These are phyloP conservation scores for Apodemia hepburni DNA, from an alignment of 2,888 invertebrate species.

Conservation along the genomic window DNA sequence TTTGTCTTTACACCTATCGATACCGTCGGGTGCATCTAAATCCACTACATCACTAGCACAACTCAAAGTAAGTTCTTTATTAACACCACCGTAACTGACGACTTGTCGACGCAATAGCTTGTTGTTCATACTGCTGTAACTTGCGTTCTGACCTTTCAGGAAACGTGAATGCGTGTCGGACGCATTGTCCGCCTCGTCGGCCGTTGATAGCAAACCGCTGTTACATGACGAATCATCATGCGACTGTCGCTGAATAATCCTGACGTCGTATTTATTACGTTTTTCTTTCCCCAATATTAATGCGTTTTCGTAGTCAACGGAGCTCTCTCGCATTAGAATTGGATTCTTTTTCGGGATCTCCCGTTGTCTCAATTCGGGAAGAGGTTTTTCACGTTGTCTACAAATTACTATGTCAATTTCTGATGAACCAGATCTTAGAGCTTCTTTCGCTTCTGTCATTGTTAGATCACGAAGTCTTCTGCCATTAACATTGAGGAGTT, in stretches of 20 bases:
- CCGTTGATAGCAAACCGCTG: constrained; percentile 68
- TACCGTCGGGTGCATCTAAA: constrained; percentile 60
- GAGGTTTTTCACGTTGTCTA: constrained; percentile 61
- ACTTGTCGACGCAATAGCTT: constrained; percentile 79
- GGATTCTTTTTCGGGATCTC: constrained; percentile 45
- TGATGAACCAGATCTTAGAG: constrained; percentile 80
- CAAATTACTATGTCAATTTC: constrained; percentile 85
- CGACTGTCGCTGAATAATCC: constrained; percentile 84
- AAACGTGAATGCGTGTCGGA: constrained; percentile 76
- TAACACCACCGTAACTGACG: constrained; percentile 75
- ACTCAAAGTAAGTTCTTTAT: constrained; percentile 63
- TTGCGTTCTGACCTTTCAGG: constrained; percentile 81
- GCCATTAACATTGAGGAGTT: constrained; percentile 87
- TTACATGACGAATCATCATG: constrained; percentile 74
- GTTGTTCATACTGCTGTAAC: constrained; percentile 82
- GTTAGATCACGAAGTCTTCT: constrained; percentile 83
- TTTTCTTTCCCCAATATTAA: constrained; percentile 75
- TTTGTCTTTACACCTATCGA: constrained; percentile 53
- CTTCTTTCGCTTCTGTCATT: constrained; percentile 83
- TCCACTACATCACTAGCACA: constrained; percentile 63
- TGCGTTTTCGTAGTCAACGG: constrained; percentile 85
- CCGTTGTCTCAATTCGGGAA: constrained; percentile 43
- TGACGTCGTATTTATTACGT: constrained; percentile 79
- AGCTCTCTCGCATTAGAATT: constrained; percentile 81
- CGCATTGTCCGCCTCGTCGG: constrained; percentile 64